Base-by-base conservation (phyloP, 1,140 invertebrate species). In the Oncopodura yosiiana region DNA sequence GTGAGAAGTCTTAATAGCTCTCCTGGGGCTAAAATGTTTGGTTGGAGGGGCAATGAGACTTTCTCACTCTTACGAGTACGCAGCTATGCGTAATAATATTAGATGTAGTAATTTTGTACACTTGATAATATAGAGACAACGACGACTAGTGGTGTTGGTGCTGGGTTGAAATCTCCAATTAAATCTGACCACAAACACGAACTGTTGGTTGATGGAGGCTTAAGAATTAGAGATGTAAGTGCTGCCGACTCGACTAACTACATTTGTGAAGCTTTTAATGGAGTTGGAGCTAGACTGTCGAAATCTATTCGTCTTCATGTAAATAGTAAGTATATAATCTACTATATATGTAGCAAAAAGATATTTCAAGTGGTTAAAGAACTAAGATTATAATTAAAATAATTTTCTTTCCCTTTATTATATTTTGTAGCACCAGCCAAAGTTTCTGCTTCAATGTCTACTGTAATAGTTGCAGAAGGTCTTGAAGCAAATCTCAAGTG, bases 261-360 rank as follows among this genome's bases (percentile, higher is more conserved):
- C 57, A 58, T 77, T 26, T 78, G 77, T 64, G 73, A 76, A 50
- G 72, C 75, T 0, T 70, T 66, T 29, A 78, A 78, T 60, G 69
- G 70, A 8, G 71, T 78, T n/a, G 75, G 75, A 16, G 67, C 70
- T 12, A 73, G 70, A 39, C 27, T 58, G 16, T 42, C 27, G 18
- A 62, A 58, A 58, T 51, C 55, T 16, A 56, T 56, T 34, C 36
- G 30, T 12, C 18, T 62, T 5, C 43, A 49, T 34, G 60, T 62
- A 3, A 62, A 58, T 24, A 53, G 60, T 62, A 6, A 52, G 27
- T n/a, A n/a, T n/a, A n/a, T n/a, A n/a, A n/a, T n/a, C n/a, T n/a
- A n/a, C n/a, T n/a, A n/a, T n/a, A n/a, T n/a, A n/a, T n/a, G n/a
- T n/a, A n/a, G n/a, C n/a, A n/a, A n/a, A n/a, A n/a, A n/a, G n/a